These are phyloP conservation scores for Itoplectis maculator DNA, from an alignment of 2,888 invertebrate genomes.

Conservation along the genomic window DNA sequence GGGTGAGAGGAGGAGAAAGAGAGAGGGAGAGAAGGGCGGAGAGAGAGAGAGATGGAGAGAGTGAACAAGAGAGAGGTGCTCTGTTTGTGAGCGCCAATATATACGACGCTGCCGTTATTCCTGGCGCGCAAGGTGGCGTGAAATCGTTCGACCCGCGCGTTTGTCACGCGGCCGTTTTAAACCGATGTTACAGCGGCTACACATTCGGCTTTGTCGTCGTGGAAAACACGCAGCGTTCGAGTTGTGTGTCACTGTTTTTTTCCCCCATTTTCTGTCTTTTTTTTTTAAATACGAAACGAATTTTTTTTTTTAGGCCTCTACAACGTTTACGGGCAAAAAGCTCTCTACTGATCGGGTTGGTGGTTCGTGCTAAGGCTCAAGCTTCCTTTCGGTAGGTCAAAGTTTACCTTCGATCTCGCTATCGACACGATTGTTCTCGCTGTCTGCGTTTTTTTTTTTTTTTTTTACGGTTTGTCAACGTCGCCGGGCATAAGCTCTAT, in stretches of 20 bases:
- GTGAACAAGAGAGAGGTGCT: background rate
- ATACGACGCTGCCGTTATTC: conserved; percentile 69
- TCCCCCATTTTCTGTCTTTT: background rate
- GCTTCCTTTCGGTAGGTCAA: conserved; percentile 41
- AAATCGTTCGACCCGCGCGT: conserved; percentile 72
- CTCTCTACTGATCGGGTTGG: conserved; percentile 49
- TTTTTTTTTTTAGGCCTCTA: conserved; percentile 43
- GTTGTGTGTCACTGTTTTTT: conserved; percentile 24
- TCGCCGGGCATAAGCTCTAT: conserved; percentile 62
- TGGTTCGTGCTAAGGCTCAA: conserved; percentile 62
- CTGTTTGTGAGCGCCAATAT: conserved; percentile 24
- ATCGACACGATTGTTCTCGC: conserved; percentile 25
- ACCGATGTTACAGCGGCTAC: conserved; percentile 37
- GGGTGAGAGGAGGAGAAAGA: too few relatives aligned
- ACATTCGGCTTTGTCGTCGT: conserved; percentile 49
- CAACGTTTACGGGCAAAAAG: conserved; percentile 51
- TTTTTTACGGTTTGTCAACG: conserved; percentile 38
- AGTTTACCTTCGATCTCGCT: conserved; percentile 43
- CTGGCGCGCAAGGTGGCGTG: conserved; percentile 71
- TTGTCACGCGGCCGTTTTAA: conserved; percentile 57
- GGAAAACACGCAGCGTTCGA: conserved; percentile 47
- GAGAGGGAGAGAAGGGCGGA: background rate
- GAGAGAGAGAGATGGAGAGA: background rate
- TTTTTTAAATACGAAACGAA: conserved; percentile 7
- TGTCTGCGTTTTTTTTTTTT: conserved; percentile 30